These are phyloP conservation scores for Tenthredo scrophulariae DNA, from an alignment of 2,888 invertebrate genomes.

Conservation along the genomic window DNA sequence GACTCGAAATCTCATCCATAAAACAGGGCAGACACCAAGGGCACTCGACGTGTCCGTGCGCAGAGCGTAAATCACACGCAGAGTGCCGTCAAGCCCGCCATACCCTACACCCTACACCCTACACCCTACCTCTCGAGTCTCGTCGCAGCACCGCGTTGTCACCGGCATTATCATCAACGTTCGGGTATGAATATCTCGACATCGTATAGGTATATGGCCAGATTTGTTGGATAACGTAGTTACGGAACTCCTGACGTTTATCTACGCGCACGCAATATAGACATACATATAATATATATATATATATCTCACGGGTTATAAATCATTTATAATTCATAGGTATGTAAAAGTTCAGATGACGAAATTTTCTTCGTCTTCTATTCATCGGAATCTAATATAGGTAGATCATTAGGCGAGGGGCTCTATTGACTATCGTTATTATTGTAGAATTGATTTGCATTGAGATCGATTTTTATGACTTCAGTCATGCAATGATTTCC, in stretches of 20 bases:
- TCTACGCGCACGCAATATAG: not conserved
- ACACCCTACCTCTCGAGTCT: not conserved
- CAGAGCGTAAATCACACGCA: constrained; percentile 44
- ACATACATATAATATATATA: no score
- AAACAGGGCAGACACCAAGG: constrained; percentile 44
- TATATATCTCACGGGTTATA: not conserved
- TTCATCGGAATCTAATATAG: no score
- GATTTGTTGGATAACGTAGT: constrained; percentile 7
- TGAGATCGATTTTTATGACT: no score
- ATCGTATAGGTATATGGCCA: not conserved
- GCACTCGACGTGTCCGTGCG: constrained; percentile 44
- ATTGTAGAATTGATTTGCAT: no score
- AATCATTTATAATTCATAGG: no score
- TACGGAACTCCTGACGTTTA: not conserved
- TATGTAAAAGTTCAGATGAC: no score
- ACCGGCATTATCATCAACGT: constrained; percentile 38
- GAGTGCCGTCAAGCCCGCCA: constrained; percentile 41
- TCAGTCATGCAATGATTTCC: no score
- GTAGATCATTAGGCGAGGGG: no score
- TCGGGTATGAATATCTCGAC: constrained; percentile 33
- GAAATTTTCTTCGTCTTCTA: no score
- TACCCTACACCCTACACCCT: not conserved
- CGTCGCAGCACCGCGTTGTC: not conserved
- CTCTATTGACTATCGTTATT: no score
- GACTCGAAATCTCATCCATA: constrained; percentile 49